Evolutionary conservation across 2,797 vertebrate genomes (phyloP).

Genomic region (Lepidocolaptes lacrymiger): DNA sequence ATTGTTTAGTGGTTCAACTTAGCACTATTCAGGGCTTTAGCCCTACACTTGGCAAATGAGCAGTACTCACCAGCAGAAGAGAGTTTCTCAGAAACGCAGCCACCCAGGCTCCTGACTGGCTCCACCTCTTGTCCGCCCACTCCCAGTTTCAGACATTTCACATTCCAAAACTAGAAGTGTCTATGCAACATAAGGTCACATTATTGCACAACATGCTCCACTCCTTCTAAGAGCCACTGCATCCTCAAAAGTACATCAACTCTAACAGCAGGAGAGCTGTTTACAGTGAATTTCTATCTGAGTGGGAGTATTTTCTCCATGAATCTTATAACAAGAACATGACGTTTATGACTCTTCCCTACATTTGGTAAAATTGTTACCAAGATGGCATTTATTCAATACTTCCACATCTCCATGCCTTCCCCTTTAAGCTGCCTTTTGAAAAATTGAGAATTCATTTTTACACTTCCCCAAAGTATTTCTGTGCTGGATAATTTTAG

Average conservation of each 20-base stretch:
- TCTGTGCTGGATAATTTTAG: constrained; percentile 49
- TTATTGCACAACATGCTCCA: constrained; percentile 13
- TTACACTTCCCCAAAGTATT: constrained; percentile 58
- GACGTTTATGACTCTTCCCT: constrained; percentile 1
- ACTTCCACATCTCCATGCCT: constrained; percentile 42
- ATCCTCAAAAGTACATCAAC: constrained; percentile 62
- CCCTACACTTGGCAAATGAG: not conserved
- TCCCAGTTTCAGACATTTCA: constrained; percentile 70
- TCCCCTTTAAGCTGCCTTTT: constrained; percentile 46
- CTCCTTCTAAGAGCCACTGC: constrained; percentile 66
- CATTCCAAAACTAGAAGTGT: constrained; percentile 72
- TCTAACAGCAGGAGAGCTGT: constrained; percentile 45
- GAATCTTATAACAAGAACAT: constrained; percentile 41
- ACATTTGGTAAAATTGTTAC: constrained; percentile 7
- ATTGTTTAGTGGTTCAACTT: not conserved
- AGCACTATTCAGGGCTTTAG: constrained; percentile 8
- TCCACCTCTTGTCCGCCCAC: constrained; percentile 64
- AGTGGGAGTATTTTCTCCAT: constrained; percentile 65
- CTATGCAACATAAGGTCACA: constrained; percentile 42
- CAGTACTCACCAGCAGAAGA: constrained; percentile 39
- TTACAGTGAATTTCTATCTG: constrained; percentile 56
- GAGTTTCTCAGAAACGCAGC: constrained; percentile 59
- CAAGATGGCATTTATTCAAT: constrained; percentile 1
- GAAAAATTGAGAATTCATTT: constrained; percentile 48
- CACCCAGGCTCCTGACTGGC: constrained; percentile 57